These are phyloP conservation scores for Gavia stellata DNA, from an alignment of 2,113 vertebrate genomes.

Conservation along the genomic window DNA sequence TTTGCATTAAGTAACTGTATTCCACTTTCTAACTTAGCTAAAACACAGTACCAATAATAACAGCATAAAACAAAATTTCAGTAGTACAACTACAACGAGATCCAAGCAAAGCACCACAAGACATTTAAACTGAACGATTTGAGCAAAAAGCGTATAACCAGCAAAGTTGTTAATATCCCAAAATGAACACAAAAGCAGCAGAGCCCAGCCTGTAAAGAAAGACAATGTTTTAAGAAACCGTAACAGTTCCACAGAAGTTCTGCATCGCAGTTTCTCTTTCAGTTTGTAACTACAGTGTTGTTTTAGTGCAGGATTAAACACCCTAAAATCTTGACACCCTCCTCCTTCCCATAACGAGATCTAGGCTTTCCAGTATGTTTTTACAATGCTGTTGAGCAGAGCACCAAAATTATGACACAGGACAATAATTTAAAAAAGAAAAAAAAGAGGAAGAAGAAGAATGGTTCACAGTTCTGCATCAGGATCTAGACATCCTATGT, in stretches of 20 bases:
- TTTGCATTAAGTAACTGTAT: conserved; percentile 38
- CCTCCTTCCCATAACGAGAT: neutral
- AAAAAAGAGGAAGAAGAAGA: no score
- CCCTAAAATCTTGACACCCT: neutral
- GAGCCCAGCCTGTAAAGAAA: neutral
- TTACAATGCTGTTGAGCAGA: neutral
- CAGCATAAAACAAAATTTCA: neutral
- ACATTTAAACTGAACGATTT: neutral
- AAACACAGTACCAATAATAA: conserved; percentile 5
- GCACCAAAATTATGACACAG: neutral
- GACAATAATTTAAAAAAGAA: neutral
- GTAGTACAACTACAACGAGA: neutral
- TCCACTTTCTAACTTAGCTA: conserved; percentile 24
- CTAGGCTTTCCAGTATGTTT: neutral
- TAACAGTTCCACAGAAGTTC: neutral
- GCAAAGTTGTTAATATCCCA: neutral
- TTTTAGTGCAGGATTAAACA: neutral
- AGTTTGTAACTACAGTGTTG: neutral
- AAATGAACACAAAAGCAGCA: neutral
- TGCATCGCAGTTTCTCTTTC: neutral
- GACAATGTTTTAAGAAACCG: fast-evolving
- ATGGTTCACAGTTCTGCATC: neutral
- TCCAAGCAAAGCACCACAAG: neutral
- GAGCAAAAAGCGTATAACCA: neutral
- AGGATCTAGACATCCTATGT: neutral